Percentiles rank a stretch among this genome's conserved stretches.
Conservation (phyloP, 2,888 invertebrate genomes). For the Habrosyne pyritoides region DNA sequence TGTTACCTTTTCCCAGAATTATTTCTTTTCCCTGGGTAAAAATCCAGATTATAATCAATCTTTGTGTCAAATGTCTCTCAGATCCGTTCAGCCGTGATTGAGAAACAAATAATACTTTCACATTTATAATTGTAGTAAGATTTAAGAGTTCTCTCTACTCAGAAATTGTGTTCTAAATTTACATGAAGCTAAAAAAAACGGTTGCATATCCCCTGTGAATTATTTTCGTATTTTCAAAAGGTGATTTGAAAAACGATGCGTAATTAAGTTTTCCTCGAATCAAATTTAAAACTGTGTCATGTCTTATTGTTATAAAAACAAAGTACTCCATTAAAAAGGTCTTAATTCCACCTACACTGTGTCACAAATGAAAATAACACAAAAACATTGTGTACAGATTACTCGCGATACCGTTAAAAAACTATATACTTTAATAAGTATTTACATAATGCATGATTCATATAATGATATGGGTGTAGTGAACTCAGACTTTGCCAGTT, state of each 20-base stretch:
- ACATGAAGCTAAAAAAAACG: too few species aligned
- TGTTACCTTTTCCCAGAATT: too few species aligned
- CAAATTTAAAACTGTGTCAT: not conserved
- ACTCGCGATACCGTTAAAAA: not conserved
- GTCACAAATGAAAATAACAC: not conserved
- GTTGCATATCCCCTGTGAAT: not conserved
- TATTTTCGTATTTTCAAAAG: not conserved
- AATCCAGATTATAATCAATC: too few species aligned
- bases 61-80: too few species aligned
- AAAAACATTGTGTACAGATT: not conserved
- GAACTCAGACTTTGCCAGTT: constrained; percentile 51
- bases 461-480: constrained; percentile 34
- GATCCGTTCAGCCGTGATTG: too few species aligned
- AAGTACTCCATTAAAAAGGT: not conserved
- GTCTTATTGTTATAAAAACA: not conserved
- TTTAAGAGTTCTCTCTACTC: too few species aligned
- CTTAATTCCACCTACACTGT: not conserved
- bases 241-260: not conserved
- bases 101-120: too few species aligned
- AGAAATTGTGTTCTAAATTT: too few species aligned
- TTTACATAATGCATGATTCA: constrained; percentile 46
- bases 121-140: too few species aligned
- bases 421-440: constrained; percentile 8
- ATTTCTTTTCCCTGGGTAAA: too few species aligned
- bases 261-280: not conserved